These are phyloP conservation scores for Blastomussa wellsi DNA, from an alignment of 92 coral and sea anemone species.

Conservation along the genomic window DNA sequence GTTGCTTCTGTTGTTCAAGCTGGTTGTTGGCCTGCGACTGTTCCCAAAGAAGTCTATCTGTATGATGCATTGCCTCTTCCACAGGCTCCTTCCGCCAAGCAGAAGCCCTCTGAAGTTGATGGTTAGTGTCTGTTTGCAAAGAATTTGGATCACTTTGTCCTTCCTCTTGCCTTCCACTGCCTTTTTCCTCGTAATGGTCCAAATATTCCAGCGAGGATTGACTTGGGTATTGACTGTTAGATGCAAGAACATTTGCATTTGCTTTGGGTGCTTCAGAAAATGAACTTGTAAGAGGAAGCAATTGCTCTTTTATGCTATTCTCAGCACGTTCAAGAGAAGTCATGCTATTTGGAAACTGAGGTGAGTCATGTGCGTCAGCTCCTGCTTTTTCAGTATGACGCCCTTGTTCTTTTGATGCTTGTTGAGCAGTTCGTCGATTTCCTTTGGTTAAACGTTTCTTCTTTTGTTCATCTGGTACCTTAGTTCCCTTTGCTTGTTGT, in stretches of 20 bases:
- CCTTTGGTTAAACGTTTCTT: constrained; percentile 67
- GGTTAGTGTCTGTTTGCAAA: constrained; percentile 13
- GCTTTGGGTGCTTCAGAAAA: constrained; percentile 42
- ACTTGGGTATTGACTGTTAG: constrained; percentile 9
- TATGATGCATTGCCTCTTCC: constrained; percentile 6
- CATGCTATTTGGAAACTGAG: background rate
- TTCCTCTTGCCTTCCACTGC: background rate
- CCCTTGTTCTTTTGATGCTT: constrained; percentile 39
- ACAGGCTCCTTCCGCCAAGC: constrained; percentile 17
- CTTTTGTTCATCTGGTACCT: constrained; percentile 76
- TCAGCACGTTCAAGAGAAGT: background rate
- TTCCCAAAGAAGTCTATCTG: constrained; percentile 23
- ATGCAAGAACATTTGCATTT: constrained; percentile 41
- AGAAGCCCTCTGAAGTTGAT: constrained; percentile 4
- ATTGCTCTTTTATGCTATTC: constrained; percentile 4
- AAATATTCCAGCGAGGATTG: constrained; percentile 25
- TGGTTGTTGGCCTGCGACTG: constrained; percentile 22
- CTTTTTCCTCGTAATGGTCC: constrained; percentile 8
- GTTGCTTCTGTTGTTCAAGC: constrained; percentile 40
- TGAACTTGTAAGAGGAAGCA: constrained; percentile 23
- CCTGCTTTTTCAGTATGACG: constrained; percentile 21
- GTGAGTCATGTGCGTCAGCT: constrained; percentile 10
- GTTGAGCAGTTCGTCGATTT: constrained; percentile 11
- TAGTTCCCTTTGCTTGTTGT: constrained; percentile 77
- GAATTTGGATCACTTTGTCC: constrained; percentile 21